Evolutionary conservation across 2,888 invertebrate species (phyloP).

Genomic region (Nematopogon swammerdamellus): DNA sequence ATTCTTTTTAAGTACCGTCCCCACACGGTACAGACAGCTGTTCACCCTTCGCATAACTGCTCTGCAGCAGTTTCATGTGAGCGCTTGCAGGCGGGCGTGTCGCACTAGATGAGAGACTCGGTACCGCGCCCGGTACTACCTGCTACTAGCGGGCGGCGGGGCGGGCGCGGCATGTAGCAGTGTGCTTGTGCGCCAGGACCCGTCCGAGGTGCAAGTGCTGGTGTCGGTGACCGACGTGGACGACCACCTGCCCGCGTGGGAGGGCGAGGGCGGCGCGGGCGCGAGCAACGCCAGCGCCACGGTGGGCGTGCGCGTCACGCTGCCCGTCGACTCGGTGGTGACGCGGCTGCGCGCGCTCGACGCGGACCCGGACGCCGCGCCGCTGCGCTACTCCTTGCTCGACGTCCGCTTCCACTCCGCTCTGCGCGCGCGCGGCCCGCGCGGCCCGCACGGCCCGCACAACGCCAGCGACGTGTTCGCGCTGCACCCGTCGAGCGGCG

Average conservation of each 20-base stretch:
- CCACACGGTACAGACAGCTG: neutral
- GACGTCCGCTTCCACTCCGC: constrained; percentile 57
- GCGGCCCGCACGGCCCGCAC: no score
- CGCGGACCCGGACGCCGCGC: constrained; percentile 62
- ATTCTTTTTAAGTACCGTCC: no score
- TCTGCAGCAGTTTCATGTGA: no score
- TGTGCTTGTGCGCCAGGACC: no score
- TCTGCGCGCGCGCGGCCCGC: constrained; percentile 35
- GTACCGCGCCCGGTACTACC: no score
- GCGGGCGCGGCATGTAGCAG: no score
- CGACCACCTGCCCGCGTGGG: constrained; percentile 70
- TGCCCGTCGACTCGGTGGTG: constrained; percentile 69
- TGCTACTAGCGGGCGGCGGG: no score
- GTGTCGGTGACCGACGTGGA: constrained; percentile 68
- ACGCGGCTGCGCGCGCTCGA: constrained; percentile 66
- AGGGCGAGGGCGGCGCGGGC: no score
- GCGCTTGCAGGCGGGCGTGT: no score
- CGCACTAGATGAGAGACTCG: no score
- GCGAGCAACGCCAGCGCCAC: constrained; percentile 63
- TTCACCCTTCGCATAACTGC: no score
- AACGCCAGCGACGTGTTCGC: constrained; percentile 56
- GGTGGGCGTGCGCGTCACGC: constrained; percentile 70
- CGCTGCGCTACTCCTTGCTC: constrained; percentile 61
- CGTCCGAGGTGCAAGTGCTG: constrained; percentile 63
- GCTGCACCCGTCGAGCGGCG: constrained; percentile 66